A percentile compares a stretch with the other conserved stretches of the same genome.
phyloP scores from a whole-genome alignment of 2,113 vertebrate species.

The Melierax canorus region DNA sequence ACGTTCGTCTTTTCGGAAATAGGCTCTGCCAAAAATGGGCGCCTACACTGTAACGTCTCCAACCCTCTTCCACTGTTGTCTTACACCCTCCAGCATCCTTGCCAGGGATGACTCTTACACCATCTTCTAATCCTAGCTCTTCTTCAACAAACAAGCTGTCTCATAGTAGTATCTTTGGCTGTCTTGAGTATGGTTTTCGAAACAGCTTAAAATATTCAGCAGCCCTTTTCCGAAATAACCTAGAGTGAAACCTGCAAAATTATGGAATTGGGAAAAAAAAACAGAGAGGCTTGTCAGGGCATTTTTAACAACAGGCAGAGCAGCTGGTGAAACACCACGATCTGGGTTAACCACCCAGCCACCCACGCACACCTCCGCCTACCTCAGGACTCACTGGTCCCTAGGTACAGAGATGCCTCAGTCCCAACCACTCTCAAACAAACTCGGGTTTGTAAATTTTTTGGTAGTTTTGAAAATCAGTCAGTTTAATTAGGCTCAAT shows the following conservation, averaged over 20 bases:
- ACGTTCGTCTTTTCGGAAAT: too few species aligned
- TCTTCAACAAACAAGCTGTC: not conserved
- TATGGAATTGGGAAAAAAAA: not conserved
- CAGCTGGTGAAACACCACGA: not conserved
- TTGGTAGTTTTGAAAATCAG: not conserved
- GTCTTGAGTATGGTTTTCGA: not conserved
- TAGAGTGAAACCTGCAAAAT: not conserved
- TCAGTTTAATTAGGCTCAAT: not conserved
- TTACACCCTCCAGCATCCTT: too few species aligned
- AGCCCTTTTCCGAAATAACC: not conserved
- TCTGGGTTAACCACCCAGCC: not conserved
- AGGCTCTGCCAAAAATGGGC: too few species aligned
- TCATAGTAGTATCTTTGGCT: not conserved
- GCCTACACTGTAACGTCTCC: too few species aligned
- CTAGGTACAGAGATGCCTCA: not conserved
- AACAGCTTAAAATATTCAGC: not conserved
- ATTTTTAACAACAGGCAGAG: not conserved
- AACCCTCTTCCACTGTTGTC: too few species aligned
- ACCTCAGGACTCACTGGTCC: not conserved
- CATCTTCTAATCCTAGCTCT: not conserved
- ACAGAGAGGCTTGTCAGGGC: fast-evolving
- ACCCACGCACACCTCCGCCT: too few species aligned
- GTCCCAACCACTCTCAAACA: not conserved
- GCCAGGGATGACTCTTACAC: too few species aligned
- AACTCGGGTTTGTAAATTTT: not conserved